Evolutionary conservation across 2,113 vertebrate species (phyloP).

Genomic region (Nerophis ophidion): DNA sequence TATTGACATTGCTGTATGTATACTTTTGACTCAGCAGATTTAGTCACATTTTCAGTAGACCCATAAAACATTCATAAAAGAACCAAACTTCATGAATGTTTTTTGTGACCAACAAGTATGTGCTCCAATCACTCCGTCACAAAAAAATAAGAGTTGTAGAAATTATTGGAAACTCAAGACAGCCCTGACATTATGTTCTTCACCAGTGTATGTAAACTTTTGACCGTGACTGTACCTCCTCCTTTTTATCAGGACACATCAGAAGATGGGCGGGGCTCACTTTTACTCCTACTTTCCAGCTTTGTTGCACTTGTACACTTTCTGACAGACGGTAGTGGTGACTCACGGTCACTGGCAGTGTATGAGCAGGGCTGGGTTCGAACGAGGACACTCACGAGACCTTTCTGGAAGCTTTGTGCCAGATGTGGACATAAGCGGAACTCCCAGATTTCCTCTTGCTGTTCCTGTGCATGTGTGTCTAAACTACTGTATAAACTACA

Average conservation of each 20-base stretch:
- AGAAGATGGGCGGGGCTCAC: constrained; percentile 24
- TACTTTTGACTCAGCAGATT: too few species aligned
- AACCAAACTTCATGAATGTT: too few species aligned
- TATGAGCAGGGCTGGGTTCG: constrained; percentile 37
- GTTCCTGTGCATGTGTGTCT: constrained; percentile 14
- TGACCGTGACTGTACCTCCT: neutral
- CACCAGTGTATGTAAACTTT: too few species aligned
- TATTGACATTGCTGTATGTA: too few species aligned
- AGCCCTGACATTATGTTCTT: too few species aligned
- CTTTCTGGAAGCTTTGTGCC: constrained; percentile 30
- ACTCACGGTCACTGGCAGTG: constrained; percentile 39
- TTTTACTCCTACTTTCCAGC: constrained; percentile 37
- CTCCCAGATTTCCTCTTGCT: constrained; percentile 34
- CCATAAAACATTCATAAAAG: too few species aligned
- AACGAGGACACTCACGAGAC: constrained; percentile 38
- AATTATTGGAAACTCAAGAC: too few species aligned
- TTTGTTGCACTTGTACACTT: constrained; percentile 33
- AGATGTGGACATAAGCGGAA: constrained; percentile 50
- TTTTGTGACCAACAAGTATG: too few species aligned
- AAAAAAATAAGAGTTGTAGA: too few species aligned
- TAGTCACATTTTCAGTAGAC: too few species aligned
- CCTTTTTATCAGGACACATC: constrained; percentile 28
- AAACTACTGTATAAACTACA: neutral
- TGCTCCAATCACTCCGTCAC: too few species aligned
- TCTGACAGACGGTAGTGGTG: constrained; percentile 30